These are phyloP conservation scores for Varanus komodoensis DNA, from an alignment of 2,113 vertebrate genomes.

Conservation along the genomic window DNA sequence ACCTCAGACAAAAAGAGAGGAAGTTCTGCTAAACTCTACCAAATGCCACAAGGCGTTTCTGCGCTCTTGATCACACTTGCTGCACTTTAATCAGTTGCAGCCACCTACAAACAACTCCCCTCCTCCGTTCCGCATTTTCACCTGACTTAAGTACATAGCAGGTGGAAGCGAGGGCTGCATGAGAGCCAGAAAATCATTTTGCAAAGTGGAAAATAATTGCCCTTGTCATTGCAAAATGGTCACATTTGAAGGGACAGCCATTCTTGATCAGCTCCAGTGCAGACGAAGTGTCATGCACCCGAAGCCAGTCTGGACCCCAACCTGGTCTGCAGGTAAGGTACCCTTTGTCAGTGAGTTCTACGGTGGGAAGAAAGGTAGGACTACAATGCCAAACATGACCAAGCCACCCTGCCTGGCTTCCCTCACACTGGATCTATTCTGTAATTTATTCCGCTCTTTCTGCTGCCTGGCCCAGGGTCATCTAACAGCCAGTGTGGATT, in stretches of 20 bases:
- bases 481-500: background rate
- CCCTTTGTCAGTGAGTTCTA: background rate
- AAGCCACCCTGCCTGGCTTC: background rate
- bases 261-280: background rate
- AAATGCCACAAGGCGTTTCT: slow-evolving; percentile 34
- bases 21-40: slow-evolving; percentile 20
- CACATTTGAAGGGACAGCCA: background rate
- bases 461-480: background rate
- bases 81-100: slow-evolving; percentile 17
- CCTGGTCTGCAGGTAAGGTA: background rate
- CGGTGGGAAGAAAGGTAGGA: background rate
- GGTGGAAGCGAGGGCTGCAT: slow-evolving; percentile 10
- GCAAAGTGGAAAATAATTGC: slow-evolving; percentile 17
- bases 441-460: background rate
- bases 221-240: background rate
- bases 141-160: slow-evolving; percentile 21
- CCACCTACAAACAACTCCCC: background rate
- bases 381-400: background rate
- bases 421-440: too few relatives aligned
- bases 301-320: background rate
- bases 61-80: slow-evolving; percentile 25
- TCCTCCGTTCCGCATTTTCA: background rate
- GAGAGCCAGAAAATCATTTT: background rate
- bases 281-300: background rate
- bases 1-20: slow-evolving; percentile 29